A percentile compares a stretch with the other conserved stretches of the same genome.
phyloP scores from a whole-genome alignment of 2,888 invertebrate species.

The Calameuta pallipes region DNA sequence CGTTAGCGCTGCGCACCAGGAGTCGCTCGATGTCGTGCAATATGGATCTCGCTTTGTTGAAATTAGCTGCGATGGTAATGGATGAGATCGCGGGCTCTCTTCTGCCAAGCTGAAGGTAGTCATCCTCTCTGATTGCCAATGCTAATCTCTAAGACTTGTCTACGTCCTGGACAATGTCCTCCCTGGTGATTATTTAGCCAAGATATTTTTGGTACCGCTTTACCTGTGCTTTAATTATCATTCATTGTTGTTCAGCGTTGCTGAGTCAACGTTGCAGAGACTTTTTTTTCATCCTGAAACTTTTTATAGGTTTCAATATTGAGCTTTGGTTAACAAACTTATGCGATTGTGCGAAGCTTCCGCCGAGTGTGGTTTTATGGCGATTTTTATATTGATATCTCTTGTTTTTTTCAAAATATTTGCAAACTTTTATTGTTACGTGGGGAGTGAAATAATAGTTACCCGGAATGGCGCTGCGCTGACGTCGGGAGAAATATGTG shows the following conservation, averaged over 20 bases:
- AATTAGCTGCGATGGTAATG: conserved; percentile 54
- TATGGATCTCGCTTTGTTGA: conserved; percentile 47
- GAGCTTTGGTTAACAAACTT: no score
- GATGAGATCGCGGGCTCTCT: conserved; percentile 34
- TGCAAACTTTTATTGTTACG: background rate
- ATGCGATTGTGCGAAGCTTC: background rate
- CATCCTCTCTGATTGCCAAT: background rate
- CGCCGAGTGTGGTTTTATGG: background rate
- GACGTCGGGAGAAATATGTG: background rate
- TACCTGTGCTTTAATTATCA: background rate
- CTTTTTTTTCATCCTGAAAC: background rate
- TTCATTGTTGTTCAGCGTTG: background rate
- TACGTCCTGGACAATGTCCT: background rate
- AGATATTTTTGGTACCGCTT: background rate
- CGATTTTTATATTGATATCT: background rate
- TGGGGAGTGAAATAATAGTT: background rate
- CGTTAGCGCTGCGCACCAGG: conserved; percentile 17
- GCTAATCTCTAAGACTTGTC: background rate
- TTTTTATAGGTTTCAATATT: no score
- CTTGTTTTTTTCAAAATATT: background rate
- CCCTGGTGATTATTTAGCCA: background rate
- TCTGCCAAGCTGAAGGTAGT: background rate
- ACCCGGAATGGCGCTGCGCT: background rate
- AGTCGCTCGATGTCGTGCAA: conserved; percentile 26
- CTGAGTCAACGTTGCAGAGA: background rate